phyloP scores from a whole-genome alignment of 2,797 vertebrate genomes.

The Holocentrus rufus region DNA sequence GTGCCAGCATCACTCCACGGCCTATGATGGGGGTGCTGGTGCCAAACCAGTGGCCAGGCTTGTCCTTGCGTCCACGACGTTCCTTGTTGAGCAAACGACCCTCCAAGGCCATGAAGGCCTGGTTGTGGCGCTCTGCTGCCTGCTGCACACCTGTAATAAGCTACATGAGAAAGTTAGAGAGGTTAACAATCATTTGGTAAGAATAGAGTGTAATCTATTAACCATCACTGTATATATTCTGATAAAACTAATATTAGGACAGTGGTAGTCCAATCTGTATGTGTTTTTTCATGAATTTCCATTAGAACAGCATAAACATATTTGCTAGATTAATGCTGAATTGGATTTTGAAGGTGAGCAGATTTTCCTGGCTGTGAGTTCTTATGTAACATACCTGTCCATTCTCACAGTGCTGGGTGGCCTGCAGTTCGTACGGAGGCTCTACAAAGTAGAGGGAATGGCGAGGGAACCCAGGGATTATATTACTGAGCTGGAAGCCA shows the following conservation, averaged over 20 bases:
- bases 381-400: constrained; percentile 87
- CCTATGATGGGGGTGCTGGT: constrained; percentile 94
- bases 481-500: constrained; percentile 99
- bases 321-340: not conserved
- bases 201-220: not conserved
- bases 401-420: constrained; percentile 95
- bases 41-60: constrained; percentile 97
- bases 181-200: constrained; percentile 5
- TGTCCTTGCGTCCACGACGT: constrained; percentile 87
- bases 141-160: constrained; percentile 97
- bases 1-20: constrained; percentile 94
- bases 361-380: constrained; percentile 1
- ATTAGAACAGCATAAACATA: constrained; percentile 6
- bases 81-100: constrained; percentile 94
- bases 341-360: not conserved
- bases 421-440: constrained; percentile 93
- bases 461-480: constrained; percentile 97
- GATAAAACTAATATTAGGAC: no score
- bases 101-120: constrained; percentile 98
- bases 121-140: constrained; percentile 95
- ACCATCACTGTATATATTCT: no score
- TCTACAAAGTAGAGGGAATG: constrained; percentile 97
- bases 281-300: no score
- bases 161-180: constrained; percentile 69
- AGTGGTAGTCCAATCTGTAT: not conserved